These are phyloP conservation scores for Madoqua kirkii DNA, from an alignment of 2,113 vertebrate genomes.

Conservation along the genomic window DNA sequence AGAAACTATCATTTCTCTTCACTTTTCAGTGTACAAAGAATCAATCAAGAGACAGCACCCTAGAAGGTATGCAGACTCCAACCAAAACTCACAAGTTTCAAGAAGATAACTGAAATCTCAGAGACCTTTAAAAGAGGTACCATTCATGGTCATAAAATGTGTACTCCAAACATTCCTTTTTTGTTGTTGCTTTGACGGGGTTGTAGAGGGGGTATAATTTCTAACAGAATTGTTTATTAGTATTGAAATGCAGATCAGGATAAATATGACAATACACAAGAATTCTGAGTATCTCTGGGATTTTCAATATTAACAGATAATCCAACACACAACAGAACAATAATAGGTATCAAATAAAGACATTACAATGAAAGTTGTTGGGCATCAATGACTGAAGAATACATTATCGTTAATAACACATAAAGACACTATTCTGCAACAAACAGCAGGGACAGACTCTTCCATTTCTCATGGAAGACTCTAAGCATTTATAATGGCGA, in stretches of 20 bases:
- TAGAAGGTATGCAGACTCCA: background rate
- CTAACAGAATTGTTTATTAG: slow-evolving; percentile 1
- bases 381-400: background rate
- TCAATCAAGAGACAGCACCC: background rate
- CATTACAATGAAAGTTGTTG: background rate
- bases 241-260: background rate
- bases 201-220: background rate
- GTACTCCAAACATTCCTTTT: background rate
- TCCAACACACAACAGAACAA: background rate
- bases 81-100: background rate
- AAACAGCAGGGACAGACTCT: background rate
- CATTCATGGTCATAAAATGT: background rate
- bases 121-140: background rate
- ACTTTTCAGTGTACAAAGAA: background rate
- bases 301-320: background rate
- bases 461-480: background rate
- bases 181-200: background rate
- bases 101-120: background rate
- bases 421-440: background rate
- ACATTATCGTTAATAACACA: background rate
- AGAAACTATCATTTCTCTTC: background rate
- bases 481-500: background rate
- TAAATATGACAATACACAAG: background rate
- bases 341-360: background rate
- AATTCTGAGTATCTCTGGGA: background rate